A percentile compares a stretch with the other conserved stretches of the same genome.
Evolutionary conservation across 2,113 vertebrate species (phyloP).

Genomic region (Chlorocebus sabaeus): DNA sequence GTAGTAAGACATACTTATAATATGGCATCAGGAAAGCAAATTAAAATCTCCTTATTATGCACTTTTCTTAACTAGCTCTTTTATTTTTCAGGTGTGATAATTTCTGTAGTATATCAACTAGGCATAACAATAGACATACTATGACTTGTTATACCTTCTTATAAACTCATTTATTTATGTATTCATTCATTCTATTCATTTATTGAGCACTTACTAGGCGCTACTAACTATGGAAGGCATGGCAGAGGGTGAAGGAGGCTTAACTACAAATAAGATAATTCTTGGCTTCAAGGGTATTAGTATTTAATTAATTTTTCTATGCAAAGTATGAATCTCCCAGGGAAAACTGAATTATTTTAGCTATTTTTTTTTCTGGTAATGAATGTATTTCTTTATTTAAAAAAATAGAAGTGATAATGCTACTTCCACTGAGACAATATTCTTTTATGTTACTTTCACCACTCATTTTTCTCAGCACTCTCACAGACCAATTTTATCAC

Average conservation of each 20-base stretch:
- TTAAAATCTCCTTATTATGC: not conserved
- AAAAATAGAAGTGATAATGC: not conserved
- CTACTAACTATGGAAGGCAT: not conserved
- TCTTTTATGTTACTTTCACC: not conserved
- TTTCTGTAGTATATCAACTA: not conserved
- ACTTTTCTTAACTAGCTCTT: not conserved
- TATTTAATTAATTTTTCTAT: not conserved
- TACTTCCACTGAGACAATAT: not conserved
- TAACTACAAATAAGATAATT: not conserved
- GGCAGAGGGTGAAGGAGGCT: fast-evolving
- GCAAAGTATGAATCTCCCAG: not conserved
- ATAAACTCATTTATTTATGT: not conserved
- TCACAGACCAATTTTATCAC: not conserved
- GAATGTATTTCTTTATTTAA: not conserved
- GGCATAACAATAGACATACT: not conserved
- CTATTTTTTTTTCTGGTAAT: not conserved
- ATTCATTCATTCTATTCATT: not conserved
- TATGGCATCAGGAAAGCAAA: not conserved
- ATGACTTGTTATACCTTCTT: not conserved
- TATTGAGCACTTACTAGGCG: not conserved
- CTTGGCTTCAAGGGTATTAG: not conserved
- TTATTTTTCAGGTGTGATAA: not conserved
- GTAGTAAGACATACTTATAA: not conserved
- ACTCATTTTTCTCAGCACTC: not conserved
- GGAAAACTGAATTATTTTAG: not conserved